Conservation (phyloP, 2,888 invertebrate genomes). For the Phragmatobia fuliginosa region DNA sequence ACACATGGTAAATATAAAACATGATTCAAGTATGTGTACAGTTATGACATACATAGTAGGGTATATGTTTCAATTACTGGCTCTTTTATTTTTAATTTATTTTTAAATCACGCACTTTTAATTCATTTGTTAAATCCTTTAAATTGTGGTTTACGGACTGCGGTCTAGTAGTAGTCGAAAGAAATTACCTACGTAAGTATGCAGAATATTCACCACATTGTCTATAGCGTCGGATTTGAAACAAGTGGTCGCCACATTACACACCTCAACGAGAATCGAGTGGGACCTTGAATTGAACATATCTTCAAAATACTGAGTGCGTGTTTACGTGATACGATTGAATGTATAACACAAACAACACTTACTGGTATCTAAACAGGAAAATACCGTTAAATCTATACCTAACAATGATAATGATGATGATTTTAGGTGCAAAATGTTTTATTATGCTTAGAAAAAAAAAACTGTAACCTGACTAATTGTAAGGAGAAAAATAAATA, state of each 20-base stretch:
- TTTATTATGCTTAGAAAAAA: too few species aligned
- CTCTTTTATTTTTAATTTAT: neutral
- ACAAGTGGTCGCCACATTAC: neutral
- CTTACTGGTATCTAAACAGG: neutral
- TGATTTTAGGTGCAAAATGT: too few species aligned
- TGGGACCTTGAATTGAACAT: neutral
- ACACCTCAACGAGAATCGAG: neutral
- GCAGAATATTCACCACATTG: neutral
- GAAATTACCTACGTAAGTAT: neutral
- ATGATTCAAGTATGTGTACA: conserved; percentile 33
- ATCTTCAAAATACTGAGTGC: neutral
- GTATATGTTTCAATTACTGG: neutral
- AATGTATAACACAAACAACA: neutral
- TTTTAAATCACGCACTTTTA: neutral
- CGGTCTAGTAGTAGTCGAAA: neutral
- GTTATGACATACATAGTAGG: neutral
- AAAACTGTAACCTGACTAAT: too few species aligned
- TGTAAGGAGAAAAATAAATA: too few species aligned
- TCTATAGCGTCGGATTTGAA: neutral
- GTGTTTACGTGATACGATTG: too few species aligned
- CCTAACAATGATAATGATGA: too few species aligned
- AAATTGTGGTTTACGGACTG: neutral
- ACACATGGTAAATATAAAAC: conserved; percentile 27
- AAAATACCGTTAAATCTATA: neutral
- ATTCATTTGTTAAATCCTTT: neutral